Base-by-base conservation (phyloP, 2,888 invertebrate species). In the Caenorhabditis sp. region DNA sequence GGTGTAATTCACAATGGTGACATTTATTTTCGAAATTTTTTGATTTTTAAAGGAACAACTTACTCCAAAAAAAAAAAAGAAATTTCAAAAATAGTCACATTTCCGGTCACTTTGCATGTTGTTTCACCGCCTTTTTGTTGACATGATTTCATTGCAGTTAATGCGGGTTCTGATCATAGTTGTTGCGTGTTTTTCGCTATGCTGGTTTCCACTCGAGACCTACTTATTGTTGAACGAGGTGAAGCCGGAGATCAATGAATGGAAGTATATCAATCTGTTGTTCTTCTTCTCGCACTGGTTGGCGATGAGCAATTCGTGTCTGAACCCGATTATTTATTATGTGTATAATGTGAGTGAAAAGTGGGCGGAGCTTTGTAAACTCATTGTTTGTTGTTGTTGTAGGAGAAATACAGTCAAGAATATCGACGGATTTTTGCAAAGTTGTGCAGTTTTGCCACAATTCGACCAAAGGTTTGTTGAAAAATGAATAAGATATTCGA, bases 321-420 rank as follows among this genome's bases (percentile, higher is more conserved):
- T 93, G 88, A 94, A 94, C 88, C 94, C 94, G 0, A 94, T 94
- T 87, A 94, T 94, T 83, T 94, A 94, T 86, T 94, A 93, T 43
- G 93, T 94, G 81, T 93, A 93, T 86, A 94, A 94, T 88, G 94
- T 94, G 89, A 93, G 92, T 67, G 17, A 49, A 26, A 31, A n/a
- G 50, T 50, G 5, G 50, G 17, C 4, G 19, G 5, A 5, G 50
- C 14, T n/a, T 17, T 14, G 43, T 54, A 50, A 14, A 55, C 10
- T 37, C 50, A n/a, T 26, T 14, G 5, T 24, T 60, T 51, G 4
- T 10, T 17, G 8, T 14, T 50, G n/a, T 73, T 69, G 36, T 59
- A 66, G 76, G 62, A 62, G 12, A 71, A 70, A 31, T 76, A 76
- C 66, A 76, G 70, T 54, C 61, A 68, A 14, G 76, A 71, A 51